Percentiles rank a stretch among this genome's conserved stretches.
These are phyloP conservation scores for Musca domestica DNA, from an alignment of 1,140 invertebrate species.

Conservation along the genomic window DNA sequence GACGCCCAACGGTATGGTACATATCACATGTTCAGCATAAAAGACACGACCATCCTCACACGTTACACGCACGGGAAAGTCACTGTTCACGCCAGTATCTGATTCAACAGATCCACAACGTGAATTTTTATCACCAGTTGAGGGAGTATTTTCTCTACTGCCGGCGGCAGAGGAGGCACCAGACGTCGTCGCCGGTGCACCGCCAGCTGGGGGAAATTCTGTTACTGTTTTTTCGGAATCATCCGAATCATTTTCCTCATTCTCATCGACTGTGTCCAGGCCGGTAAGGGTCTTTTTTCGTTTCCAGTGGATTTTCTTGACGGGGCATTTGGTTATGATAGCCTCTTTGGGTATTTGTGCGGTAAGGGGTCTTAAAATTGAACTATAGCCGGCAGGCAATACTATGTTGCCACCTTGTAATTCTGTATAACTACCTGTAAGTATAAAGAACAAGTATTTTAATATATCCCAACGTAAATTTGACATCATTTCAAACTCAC, in stretches of 20 bases:
- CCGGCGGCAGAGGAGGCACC: not conserved
- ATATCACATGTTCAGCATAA: constrained; percentile 83
- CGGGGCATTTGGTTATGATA: constrained; percentile 69
- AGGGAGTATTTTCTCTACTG: constrained; percentile 27
- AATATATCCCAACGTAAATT: not conserved
- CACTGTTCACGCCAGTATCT: constrained; percentile 32
- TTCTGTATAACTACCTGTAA: constrained; percentile 79
- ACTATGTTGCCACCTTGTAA: constrained; percentile 91
- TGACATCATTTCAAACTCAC: constrained; percentile 32
- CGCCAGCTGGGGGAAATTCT: constrained; percentile 57
- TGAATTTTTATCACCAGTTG: constrained; percentile 25
- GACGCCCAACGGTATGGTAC: constrained; percentile 88
- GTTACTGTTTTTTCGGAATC: constrained; percentile 74
- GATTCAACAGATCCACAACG: constrained; percentile 43
- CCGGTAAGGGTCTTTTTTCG: constrained; percentile 53
- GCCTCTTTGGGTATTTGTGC: constrained; percentile 72
- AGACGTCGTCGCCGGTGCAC: too few relatives aligned
- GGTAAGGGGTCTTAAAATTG: constrained; percentile 77
- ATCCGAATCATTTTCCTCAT: constrained; percentile 62
- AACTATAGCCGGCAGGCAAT: constrained; percentile 84
- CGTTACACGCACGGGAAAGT: constrained; percentile 61
- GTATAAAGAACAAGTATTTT: not conserved
- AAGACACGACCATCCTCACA: constrained; percentile 76
- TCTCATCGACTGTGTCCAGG: constrained; percentile 53
- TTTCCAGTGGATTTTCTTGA: constrained; percentile 74